A percentile compares a stretch with the other conserved stretches of the same genome.
Conservation (phyloP, 2,113 vertebrate genomes). For the Numida meleagris region DNA sequence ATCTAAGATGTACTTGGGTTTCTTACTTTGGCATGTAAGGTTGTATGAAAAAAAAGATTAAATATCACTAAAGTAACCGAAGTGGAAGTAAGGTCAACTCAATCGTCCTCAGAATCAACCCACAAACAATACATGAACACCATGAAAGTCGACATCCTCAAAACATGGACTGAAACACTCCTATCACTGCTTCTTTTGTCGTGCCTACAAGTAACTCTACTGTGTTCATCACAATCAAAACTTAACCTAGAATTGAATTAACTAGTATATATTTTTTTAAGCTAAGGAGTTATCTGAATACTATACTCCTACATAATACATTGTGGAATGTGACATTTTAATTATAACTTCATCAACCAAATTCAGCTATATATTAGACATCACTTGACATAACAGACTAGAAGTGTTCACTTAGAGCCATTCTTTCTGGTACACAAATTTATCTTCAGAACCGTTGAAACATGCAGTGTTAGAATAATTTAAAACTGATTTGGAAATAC, state of each 20-base stretch:
- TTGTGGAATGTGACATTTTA: neutral
- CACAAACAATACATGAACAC: neutral
- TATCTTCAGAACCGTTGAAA: neutral
- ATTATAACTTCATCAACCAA: neutral
- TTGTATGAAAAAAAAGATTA: neutral
- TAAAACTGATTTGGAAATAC: too few species aligned
- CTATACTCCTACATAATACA: neutral
- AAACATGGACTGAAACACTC: neutral
- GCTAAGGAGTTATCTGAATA: neutral
- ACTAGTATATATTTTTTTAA: too few species aligned
- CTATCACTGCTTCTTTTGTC: neutral
- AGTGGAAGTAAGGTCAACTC: neutral
- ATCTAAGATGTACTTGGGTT: neutral
- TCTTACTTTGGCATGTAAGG: neutral
- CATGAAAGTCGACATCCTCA: neutral
- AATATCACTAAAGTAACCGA: neutral
- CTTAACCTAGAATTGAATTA: neutral
- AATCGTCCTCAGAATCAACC: neutral
- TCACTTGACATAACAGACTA: neutral
- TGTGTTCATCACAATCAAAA: neutral
- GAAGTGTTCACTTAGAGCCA: neutral
- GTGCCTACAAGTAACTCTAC: neutral
- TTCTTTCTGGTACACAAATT: neutral
- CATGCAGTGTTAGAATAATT: neutral
- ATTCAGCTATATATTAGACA: neutral